phyloP scores from a whole-genome alignment of 2,797 vertebrate genomes.

The Acipenser ruthenus region DNA sequence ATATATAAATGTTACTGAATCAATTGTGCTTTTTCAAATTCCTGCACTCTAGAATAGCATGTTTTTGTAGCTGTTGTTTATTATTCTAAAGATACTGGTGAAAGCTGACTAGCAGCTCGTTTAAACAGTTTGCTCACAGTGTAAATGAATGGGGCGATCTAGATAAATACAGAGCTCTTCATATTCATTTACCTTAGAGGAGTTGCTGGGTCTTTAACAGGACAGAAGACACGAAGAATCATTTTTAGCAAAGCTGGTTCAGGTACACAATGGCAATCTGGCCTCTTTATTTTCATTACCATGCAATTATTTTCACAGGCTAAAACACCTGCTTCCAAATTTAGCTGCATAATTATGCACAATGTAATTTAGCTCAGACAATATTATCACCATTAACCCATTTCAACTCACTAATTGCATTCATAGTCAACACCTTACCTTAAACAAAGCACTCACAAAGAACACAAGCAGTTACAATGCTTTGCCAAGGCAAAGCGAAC shows the following conservation, averaged over 20 bases:
- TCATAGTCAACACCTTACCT: slow-evolving; percentile 4
- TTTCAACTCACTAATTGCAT: slow-evolving; percentile 19
- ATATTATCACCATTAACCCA: slow-evolving; percentile 24
- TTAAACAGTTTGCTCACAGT: slow-evolving; percentile 4
- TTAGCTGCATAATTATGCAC: slow-evolving; percentile 41
- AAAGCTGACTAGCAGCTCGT: slow-evolving; percentile 11
- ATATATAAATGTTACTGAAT: not conserved
- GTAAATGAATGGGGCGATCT: slow-evolving; percentile 3
- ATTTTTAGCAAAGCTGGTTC: slow-evolving; percentile 15
- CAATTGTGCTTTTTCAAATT: slow-evolving; percentile 9
- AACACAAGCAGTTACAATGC: not conserved
- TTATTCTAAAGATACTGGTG: slow-evolving; percentile 14
- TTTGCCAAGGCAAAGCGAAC: not conserved
- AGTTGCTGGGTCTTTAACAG: slow-evolving; percentile 27
- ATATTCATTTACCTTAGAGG: slow-evolving; percentile 9
- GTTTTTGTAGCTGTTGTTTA: not conserved
- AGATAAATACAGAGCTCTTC: slow-evolving; percentile 8
- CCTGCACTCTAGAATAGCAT: not conserved
- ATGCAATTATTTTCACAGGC: slow-evolving; percentile 42
- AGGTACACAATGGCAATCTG: slow-evolving; percentile 15
- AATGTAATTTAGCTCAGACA: slow-evolving; percentile 34
- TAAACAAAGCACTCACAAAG: not conserved
- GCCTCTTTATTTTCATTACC: slow-evolving; percentile 43
- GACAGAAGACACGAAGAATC: slow-evolving; percentile 11
- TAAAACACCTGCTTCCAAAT: slow-evolving; percentile 56